phyloP scores from a whole-genome alignment of 2,113 vertebrate species.

The Pipra filicauda region DNA sequence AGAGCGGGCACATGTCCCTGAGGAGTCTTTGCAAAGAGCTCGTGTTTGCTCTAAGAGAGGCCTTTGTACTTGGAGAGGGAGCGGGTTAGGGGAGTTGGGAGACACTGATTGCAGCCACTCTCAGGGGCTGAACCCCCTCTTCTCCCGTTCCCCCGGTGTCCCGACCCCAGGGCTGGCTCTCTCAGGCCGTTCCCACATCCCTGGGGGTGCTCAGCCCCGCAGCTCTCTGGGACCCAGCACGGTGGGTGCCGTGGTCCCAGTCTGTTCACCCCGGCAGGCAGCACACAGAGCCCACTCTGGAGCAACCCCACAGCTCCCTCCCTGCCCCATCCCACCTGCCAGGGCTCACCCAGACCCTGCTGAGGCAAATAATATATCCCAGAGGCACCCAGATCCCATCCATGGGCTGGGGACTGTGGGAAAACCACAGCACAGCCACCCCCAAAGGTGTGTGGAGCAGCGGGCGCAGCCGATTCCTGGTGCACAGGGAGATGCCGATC shows the following conservation, averaged over 20 bases:
- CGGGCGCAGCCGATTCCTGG: background rate
- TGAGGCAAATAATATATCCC: rapidly evolving
- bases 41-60: constrained; percentile 52
- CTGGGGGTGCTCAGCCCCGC: background rate
- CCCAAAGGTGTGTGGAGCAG: rapidly evolving
- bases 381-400: background rate
- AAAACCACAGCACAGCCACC: background rate
- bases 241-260: background rate
- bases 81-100: background rate
- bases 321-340: background rate
- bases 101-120: background rate
- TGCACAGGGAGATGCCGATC: background rate
- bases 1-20: constrained; percentile 52
- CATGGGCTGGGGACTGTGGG: rapidly evolving
- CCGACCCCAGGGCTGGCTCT: rapidly evolving
- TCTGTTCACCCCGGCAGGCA: rapidly evolving
- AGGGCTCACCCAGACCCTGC: background rate
- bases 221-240: rapidly evolving
- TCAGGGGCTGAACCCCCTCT: background rate
- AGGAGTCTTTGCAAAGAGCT: constrained; percentile 50
- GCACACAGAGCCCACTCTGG: background rate
- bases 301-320: background rate
- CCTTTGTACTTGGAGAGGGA: constrained; percentile 61
- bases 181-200: rapidly evolving
- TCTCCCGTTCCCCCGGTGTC: rapidly evolving